A percentile compares a stretch with the other conserved stretches of the same genome.
phyloP scores from a whole-genome alignment of 2,888 invertebrate genomes.

The Smittia sp. region DNA sequence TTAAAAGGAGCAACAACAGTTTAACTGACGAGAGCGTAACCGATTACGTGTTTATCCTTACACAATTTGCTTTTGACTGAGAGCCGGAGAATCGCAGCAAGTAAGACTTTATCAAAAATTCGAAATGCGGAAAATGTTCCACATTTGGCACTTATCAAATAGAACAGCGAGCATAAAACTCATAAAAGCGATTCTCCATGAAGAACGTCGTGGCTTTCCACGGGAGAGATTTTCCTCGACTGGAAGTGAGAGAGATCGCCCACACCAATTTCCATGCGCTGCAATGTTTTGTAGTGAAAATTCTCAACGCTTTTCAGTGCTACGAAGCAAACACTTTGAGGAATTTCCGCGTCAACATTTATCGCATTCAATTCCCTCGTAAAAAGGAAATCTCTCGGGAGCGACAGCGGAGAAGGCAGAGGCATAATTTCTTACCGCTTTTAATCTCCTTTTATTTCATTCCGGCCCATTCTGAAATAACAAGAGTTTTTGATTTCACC shows the following conservation, averaged over 20 bases:
- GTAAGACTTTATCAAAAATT: conserved; percentile 14
- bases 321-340: background rate
- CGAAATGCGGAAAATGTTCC: background rate
- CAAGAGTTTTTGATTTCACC: conserved; percentile 16
- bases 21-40: background rate
- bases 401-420: background rate
- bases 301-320: conserved; percentile 2
- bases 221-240: background rate
- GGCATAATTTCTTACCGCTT: background rate
- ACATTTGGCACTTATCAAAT: conserved; percentile 25
- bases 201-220: background rate
- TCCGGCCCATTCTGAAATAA: background rate
- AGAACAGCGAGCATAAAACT: conserved; percentile 7
- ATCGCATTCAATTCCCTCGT: background rate
- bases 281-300: background rate
- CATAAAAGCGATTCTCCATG: background rate
- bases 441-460: background rate
- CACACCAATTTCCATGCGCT: background rate
- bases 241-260: background rate
- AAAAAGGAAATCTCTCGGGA: background rate
- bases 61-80: background rate
- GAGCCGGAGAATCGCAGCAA: background rate
- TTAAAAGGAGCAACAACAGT: too few relatives aligned
- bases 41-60: conserved; percentile 4
- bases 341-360: background rate